Evolutionary conservation across 2,888 invertebrate species (phyloP).

Genomic region (Cyclophora albipunctata): DNA sequence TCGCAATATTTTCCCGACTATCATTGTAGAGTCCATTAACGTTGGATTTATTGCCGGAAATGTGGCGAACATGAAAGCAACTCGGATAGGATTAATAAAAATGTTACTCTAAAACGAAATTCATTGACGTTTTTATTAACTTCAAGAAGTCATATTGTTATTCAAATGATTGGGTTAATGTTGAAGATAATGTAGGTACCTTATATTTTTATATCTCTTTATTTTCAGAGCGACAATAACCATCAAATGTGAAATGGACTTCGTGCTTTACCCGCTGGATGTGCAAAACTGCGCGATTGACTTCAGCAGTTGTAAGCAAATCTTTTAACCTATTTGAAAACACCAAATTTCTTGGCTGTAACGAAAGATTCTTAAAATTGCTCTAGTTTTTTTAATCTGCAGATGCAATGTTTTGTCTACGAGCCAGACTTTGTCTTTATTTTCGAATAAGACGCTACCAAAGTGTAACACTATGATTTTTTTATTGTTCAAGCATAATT

Average conservation of each 20-base stretch:
- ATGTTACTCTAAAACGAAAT: constrained; percentile 4
- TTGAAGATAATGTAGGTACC: no score
- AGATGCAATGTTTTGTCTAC: constrained; percentile 28
- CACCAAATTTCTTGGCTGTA: background rate
- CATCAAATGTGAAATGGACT: constrained; percentile 80
- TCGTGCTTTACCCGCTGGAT: constrained; percentile 78
- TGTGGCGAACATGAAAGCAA: constrained; percentile 8
- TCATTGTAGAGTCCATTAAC: constrained; percentile 2
- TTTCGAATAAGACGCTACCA: background rate
- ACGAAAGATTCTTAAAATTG: background rate
- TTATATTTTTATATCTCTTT: background rate
- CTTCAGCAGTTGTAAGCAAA: constrained; percentile 78
- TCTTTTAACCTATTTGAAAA: background rate
- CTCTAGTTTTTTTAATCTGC: constrained; percentile 15
- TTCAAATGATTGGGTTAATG: constrained; percentile 3
- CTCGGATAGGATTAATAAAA: constrained; percentile 1
- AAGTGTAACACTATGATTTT: no score
- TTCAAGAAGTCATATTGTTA: background rate
- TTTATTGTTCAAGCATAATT: no score
- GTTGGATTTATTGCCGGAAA: constrained; percentile 9
- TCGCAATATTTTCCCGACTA: no score
- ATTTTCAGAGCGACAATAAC: constrained; percentile 76
- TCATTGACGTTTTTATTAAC: constrained; percentile 11
- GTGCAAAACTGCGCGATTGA: constrained; percentile 79
- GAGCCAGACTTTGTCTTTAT: constrained; percentile 20